A percentile compares a stretch with the other conserved stretches of the same genome.
Conservation (phyloP, 2,888 invertebrate genomes). For the Drosophila lacicola region DNA sequence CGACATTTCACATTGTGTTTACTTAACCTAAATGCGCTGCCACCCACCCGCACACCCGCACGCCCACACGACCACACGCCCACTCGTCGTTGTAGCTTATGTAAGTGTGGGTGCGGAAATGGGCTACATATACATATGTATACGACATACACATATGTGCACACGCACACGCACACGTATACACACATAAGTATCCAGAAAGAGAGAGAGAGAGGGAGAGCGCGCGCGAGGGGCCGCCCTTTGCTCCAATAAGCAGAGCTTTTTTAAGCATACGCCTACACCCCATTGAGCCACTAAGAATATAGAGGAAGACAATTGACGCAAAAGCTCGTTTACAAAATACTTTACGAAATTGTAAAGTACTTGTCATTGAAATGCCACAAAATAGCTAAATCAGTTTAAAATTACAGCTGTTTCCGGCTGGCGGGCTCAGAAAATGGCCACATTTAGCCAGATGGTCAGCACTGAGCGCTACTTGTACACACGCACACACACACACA, state of each 20-base stretch:
- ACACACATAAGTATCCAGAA: slow-evolving; percentile 7
- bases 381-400: too few species aligned
- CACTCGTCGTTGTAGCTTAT: slow-evolving; percentile 42
- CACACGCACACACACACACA: too few species aligned
- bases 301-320: too few species aligned
- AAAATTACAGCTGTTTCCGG: too few species aligned
- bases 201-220: slow-evolving; percentile 8
- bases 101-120: slow-evolving; percentile 73
- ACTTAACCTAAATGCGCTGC: slow-evolving; percentile 70
- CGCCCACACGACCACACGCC: slow-evolving; percentile 3
- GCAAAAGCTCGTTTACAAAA: too few species aligned
- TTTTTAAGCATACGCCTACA: slow-evolving; percentile 55
- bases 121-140: slow-evolving; percentile 54
- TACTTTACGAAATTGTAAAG: too few species aligned
- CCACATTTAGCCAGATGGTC: too few species aligned
- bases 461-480: too few species aligned
- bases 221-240: slow-evolving; percentile 31
- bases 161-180: slow-evolving; percentile 1
- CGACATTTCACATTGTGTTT: slow-evolving; percentile 68
- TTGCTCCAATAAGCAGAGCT: slow-evolving; percentile 62
- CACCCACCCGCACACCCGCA: slow-evolving; percentile 6
- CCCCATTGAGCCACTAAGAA: not conserved
- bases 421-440: too few species aligned
- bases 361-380: too few species aligned
- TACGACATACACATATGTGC: slow-evolving; percentile 13